Evolutionary conservation across 2,888 invertebrate species (phyloP), one percentile per base, ranked within the genome.

Genomic region (Lochmaea capreae): DNA sequence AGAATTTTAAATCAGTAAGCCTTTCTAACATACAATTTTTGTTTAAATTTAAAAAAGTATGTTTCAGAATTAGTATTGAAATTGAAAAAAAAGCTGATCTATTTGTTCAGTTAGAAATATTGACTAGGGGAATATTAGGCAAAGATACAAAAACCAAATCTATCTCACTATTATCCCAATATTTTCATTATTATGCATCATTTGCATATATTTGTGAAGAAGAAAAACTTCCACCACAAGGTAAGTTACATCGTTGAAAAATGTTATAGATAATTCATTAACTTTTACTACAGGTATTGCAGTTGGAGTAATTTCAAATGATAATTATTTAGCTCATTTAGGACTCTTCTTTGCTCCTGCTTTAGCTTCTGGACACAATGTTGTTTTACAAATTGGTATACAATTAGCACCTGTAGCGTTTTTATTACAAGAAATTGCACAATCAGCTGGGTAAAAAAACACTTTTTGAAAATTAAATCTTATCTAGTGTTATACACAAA

Each of bases 131-230:
- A 18, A 83, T 81, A 86, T 54, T 82, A 77, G 85, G 86, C 76
- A 79, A 79, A 73, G 82, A 82, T n/a, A 82, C 82, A 86, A 87
- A 88, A 2, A 83, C 87, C 73, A 87, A 76, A 85, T 86, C 75
- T 86, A 87, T 80, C 77, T 89, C 54, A 85, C 87, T 5, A 83
- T 85, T 89, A 58, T 85, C 88, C 26, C 84, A 89, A 66, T 88
- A 88, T 81, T 86, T 90, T 74, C 87, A 87, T 80, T 89, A 89
- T 80, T 88, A 90, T 83, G 88, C 89, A 16, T 87, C 88, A 73
- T 89, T 88, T 87, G 87, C 88, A 11, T 85, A 87, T 76, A 81
- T 87, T 10, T 81, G 82, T 76, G 83, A 85, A 26, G 81, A 84
- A 67, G 86, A 88, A 77, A 85, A 33, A 88, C 87, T 86, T 76